Base-by-base conservation (phyloP, 2,888 invertebrate species). In the Drosophila greeni region DNA sequence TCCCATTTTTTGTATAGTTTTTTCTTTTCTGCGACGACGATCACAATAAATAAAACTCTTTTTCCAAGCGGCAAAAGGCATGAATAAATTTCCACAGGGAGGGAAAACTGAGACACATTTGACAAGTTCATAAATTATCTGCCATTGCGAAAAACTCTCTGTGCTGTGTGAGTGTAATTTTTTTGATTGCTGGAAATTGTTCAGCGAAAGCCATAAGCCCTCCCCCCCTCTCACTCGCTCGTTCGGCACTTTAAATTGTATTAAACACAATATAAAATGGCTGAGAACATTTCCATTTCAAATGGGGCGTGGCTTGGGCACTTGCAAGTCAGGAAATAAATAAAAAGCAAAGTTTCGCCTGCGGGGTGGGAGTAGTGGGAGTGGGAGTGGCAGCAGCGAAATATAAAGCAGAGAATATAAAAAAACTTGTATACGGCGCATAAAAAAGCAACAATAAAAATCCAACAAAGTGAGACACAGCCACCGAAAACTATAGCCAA, bases 91-190 rank as follows among this genome's bases (percentile, higher is more conserved):
- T 43, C 18, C 20, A 33, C 42, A 45, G 23, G 51, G 42, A 23
- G 26, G 59, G 43, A 45, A 57, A 48, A 58, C 40, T 58, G 64
- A 51, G 65, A 69, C 57, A 55, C 69, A 70, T 65, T 69, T 70
- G 70, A 70, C 70, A 70, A 70, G 69, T 70, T 70, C 70, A 70
- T 70, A 70, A 70, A 70, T 69, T 70, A 65, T 59, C 55, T 42
- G 51, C 39, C 47, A 52, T 37, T 52, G 62, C 49, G 51, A 45
- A 68, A 52, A 48, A 7, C 24, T 6, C 18, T 18, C 2, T 1
- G n/a, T 14, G 0, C 39, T 60, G 42, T 42, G 55, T 18, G 16
- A 18, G 55, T 31, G 55, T 45, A 54, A 49, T 42, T 60, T 52
- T 52, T 67, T 56, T 56, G 56, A 69, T 69, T 67, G 53, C 43